Evolutionary conservation across 2,888 invertebrate genomes (phyloP).

Genomic region (Epirrita christyi): DNA sequence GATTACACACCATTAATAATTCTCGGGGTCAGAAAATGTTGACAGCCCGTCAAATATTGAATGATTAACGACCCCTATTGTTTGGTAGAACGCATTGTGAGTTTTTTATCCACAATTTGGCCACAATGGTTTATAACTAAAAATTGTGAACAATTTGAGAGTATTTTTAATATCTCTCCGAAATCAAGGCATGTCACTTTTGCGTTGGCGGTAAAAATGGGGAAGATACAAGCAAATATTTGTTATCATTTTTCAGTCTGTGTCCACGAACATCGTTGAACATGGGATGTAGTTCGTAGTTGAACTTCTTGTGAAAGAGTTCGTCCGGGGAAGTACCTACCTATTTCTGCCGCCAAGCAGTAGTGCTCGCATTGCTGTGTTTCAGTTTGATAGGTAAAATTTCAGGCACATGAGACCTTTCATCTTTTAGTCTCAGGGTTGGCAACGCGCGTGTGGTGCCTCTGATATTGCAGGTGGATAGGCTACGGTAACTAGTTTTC

Average conservation of each 20-base stretch:
- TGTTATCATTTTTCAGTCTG: conserved; percentile 24
- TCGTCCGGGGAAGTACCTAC: too few species aligned
- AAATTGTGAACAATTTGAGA: conserved; percentile 52
- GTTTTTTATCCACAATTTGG: conserved; percentile 37
- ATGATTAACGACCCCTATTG: conserved; percentile 68
- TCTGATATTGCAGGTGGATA: too few species aligned
- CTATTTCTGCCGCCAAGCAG: too few species aligned
- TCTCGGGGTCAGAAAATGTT: conserved; percentile 43
- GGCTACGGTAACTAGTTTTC: too few species aligned
- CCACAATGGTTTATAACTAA: conserved; percentile 57
- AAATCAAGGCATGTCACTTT: conserved; percentile 57
- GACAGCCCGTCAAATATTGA: conserved; percentile 67
- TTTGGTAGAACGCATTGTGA: conserved; percentile 61
- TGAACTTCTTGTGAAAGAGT: too few species aligned
- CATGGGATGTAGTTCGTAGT: too few species aligned
- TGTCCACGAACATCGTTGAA: conserved; percentile 14
- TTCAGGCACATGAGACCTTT: too few species aligned
- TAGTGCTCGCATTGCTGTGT: too few species aligned
- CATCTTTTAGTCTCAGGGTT: too few species aligned
- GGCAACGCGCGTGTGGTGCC: too few species aligned
- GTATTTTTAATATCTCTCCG: conserved; percentile 64
- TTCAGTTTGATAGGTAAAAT: too few species aligned
- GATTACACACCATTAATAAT: conserved; percentile 32
- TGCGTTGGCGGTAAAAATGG: conserved; percentile 57
- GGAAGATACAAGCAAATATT: conserved; percentile 57